These are phyloP conservation scores for Eucriotettix oculatus DNA, from an alignment of 2,888 invertebrate genomes.

Conservation along the genomic window DNA sequence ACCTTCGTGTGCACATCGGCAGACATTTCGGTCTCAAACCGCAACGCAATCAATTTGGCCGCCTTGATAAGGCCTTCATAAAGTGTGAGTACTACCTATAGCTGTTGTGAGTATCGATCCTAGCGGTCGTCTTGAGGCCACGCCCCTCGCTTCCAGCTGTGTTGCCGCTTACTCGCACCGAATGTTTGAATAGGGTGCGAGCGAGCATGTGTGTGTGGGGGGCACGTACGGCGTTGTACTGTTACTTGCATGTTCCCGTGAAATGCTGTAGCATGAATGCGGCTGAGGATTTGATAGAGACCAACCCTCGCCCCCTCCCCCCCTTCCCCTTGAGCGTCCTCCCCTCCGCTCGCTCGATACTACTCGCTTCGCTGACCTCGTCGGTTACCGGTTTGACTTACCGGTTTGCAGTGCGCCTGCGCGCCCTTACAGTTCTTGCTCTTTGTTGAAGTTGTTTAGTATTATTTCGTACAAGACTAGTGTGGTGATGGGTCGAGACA, in stretches of 20 bases:
- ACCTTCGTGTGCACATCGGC: slow-evolving; percentile 14
- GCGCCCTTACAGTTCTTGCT: neutral
- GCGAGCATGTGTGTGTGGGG: too few relatives aligned
- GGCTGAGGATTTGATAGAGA: neutral
- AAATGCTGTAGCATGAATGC: neutral
- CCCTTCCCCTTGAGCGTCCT: neutral
- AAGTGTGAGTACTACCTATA: slow-evolving; percentile 3
- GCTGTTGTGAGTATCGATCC: neutral
- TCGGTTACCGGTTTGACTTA: slow-evolving; percentile 1
- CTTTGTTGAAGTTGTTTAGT: too few relatives aligned
- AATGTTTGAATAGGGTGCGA: too few relatives aligned
- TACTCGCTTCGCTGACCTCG: neutral
- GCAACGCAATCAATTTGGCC: slow-evolving; percentile 6
- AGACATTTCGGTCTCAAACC: slow-evolving; percentile 14
- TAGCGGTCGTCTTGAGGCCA: neutral
- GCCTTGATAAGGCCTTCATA: slow-evolving; percentile 7
- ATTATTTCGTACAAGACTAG: neutral
- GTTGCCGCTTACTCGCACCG: neutral
- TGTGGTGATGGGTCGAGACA: neutral
- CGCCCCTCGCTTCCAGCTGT: neutral
- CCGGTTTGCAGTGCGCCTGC: slow-evolving; percentile 1
- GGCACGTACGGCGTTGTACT: too few relatives aligned
- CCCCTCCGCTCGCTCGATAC: neutral
- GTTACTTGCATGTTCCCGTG: too few relatives aligned
- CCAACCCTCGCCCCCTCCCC: neutral